Base-by-base conservation (phyloP, 2,888 invertebrate species). In the Thelaira solivaga region DNA sequence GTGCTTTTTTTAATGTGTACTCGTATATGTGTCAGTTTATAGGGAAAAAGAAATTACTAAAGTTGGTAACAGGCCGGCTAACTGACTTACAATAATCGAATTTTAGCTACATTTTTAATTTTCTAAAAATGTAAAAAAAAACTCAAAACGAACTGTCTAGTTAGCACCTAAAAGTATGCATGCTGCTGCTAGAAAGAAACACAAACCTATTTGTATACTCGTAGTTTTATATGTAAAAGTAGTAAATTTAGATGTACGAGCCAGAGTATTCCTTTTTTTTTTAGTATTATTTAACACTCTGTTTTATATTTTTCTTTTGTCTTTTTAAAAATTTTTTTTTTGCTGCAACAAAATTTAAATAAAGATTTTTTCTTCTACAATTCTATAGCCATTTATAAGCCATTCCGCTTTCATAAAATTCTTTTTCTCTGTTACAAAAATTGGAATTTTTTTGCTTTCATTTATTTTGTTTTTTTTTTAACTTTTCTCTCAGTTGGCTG, bases 141-240 rank as follows among this genome's bases (percentile, higher is more conserved):
- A n/a, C 13, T 7, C 6, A 13, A 39, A 1, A 39, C 4, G 24
- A 36, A 22, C 8, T 24, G 2, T 26, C 31, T 34, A 10, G 24
- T 62, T 24, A 64, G 16, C 26, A 39, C 55, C 45, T 68, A 45
- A 68, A 57, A 47, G 20, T 59, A 69, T 59, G 59, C 39, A 41
- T 41, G 26, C 34, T 16, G 18, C 6, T 13, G 3, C n/a, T n/a
- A n/a, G n/a, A n/a, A n/a, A n/a, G n/a, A n/a, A n/a, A n/a, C n/a
- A n/a, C n/a, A n/a, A n/a, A n/a, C n/a, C n/a, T n/a, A n/a, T n/a
- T n/a, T n/a, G n/a, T n/a, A n/a, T n/a, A n/a, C 31, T 31, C 31
- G 8, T 8, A 8, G 8, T 7, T 31, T 4, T 31, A 8, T 6
- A n/a, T n/a, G n/a, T n/a, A n/a, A n/a, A n/a, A n/a, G n/a, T 8